These are phyloP conservation scores for Distichodus sexfasciatus DNA, from an alignment of 2,797 vertebrate species.

Conservation along the genomic window DNA sequence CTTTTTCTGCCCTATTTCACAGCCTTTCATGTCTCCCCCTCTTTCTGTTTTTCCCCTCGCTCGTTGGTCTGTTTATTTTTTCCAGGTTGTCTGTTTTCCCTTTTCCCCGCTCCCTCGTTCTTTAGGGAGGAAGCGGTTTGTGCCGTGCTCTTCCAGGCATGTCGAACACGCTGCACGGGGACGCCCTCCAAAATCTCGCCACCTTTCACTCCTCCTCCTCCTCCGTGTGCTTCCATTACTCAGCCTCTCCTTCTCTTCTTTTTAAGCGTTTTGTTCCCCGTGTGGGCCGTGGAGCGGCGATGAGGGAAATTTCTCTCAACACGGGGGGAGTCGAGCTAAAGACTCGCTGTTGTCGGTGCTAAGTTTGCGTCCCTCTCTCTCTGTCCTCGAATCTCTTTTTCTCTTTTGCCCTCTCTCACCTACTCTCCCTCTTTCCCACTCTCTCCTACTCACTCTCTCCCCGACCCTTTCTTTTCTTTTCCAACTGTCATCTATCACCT, in stretches of 20 bases:
- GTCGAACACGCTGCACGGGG: constrained; percentile 34
- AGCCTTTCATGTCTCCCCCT: constrained; percentile 47
- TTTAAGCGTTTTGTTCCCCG: not conserved
- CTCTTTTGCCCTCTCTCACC: too few species aligned
- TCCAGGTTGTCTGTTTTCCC: constrained; percentile 48
- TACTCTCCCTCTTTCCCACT: too few species aligned
- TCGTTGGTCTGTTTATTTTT: constrained; percentile 37
- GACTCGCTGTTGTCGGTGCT: too few species aligned
- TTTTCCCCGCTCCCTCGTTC: too few species aligned
- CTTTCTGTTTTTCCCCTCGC: constrained; percentile 10
- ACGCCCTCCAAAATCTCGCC: constrained; percentile 17
- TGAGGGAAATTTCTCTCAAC: not conserved
- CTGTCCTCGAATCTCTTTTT: too few species aligned
- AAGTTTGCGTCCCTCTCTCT: too few species aligned
- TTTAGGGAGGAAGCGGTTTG: constrained; percentile 43
- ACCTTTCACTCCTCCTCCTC: constrained; percentile 10
- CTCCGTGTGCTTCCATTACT: not conserved
- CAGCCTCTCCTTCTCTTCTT: not conserved
- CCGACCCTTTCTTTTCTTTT: too few species aligned
- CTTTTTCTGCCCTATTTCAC: constrained; percentile 53
- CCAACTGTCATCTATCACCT: too few species aligned
- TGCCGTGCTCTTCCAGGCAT: constrained; percentile 49
- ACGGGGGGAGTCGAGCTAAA: not conserved
- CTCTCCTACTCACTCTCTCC: too few species aligned
- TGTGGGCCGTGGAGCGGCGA: not conserved